phyloP scores from a whole-genome alignment of 2,797 vertebrate genomes.

The Cyclura pinguis region DNA sequence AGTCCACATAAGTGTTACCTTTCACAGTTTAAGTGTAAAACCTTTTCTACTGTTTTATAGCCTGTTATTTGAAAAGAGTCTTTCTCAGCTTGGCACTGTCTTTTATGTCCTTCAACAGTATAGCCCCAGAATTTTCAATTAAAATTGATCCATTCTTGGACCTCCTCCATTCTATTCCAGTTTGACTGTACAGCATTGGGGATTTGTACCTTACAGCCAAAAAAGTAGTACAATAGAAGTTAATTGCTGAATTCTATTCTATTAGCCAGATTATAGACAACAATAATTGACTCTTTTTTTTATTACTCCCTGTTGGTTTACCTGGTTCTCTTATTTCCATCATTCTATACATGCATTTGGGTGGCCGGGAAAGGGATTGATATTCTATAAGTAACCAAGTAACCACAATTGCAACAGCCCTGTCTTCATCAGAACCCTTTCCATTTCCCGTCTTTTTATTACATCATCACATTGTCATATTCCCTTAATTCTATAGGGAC shows the following conservation, averaged over 20 bases:
- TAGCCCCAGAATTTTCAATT: slow-evolving; percentile 29
- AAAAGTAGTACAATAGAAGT: slow-evolving; percentile 36
- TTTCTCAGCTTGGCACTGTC: not conserved
- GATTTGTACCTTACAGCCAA: slow-evolving; percentile 27
- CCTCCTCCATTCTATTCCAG: slow-evolving; percentile 11
- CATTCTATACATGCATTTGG: slow-evolving; percentile 47
- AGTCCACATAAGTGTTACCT: slow-evolving; percentile 20
- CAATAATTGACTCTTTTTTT: slow-evolving; percentile 33
- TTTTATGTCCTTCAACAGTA: slow-evolving; percentile 45
- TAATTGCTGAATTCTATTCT: slow-evolving; percentile 53
- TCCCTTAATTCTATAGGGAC: not conserved
- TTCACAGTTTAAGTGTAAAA: not conserved
- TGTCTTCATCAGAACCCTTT: slow-evolving; percentile 6
- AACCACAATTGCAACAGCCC: slow-evolving; percentile 33
- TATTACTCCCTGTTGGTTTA: slow-evolving; percentile 39
- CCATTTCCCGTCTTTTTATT: too few species aligned
- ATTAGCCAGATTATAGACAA: slow-evolving; percentile 54
- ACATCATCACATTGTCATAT: too few species aligned
- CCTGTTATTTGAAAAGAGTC: slow-evolving; percentile 4
- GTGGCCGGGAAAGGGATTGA: slow-evolving; percentile 27
- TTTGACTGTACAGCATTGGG: not conserved
- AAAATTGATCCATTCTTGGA: slow-evolving; percentile 29
- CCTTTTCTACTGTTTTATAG: not conserved
- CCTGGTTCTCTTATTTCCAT: slow-evolving; percentile 5
- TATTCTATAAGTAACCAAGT: slow-evolving; percentile 27